phyloP scores from a whole-genome alignment of 92 coral and sea anemone genomes.

The Parazoanthus swiftii region DNA sequence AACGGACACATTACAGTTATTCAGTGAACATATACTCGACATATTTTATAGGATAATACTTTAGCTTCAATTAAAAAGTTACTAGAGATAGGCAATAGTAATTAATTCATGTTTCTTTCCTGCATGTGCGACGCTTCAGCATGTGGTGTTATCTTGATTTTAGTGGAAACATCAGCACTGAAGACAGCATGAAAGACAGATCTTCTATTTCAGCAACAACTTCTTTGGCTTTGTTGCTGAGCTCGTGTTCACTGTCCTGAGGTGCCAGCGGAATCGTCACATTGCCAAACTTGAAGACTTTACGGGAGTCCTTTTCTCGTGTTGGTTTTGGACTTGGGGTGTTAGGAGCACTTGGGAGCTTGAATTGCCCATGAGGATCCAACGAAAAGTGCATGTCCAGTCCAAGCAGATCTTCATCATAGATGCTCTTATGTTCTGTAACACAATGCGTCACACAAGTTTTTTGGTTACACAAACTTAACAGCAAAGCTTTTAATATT shows the following conservation, averaged over 20 bases:
- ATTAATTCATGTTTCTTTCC: not conserved
- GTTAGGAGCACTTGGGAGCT: slow-evolving; percentile 5
- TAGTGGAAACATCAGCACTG: slow-evolving; percentile 96
- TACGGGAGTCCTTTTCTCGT: slow-evolving; percentile 45
- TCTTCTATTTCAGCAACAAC: slow-evolving; percentile 79
- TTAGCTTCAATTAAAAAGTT: not conserved
- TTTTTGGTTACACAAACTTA: not conserved
- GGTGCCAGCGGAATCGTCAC: slow-evolving; percentile 76
- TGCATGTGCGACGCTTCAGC: not conserved
- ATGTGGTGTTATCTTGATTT: slow-evolving; percentile 49
- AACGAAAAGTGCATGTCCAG: slow-evolving; percentile 69
- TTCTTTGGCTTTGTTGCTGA: slow-evolving; percentile 70
- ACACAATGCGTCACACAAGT: not conserved
- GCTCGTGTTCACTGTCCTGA: slow-evolving; percentile 41
- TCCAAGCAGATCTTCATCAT: slow-evolving; percentile 81
- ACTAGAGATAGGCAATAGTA: not conserved
- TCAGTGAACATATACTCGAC: not conserved
- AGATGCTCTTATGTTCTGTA: slow-evolving; percentile 68
- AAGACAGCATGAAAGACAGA: slow-evolving; percentile 86
- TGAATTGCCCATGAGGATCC: slow-evolving; percentile 42
- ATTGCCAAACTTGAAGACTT: slow-evolving; percentile 77
- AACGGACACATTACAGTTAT: not conserved
- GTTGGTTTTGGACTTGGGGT: slow-evolving; percentile 38
- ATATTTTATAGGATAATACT: not conserved
- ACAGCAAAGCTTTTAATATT: not conserved